These are phyloP conservation scores for Ammospiza maritima DNA, from an alignment of 2,797 vertebrate species.

Conservation along the genomic window DNA sequence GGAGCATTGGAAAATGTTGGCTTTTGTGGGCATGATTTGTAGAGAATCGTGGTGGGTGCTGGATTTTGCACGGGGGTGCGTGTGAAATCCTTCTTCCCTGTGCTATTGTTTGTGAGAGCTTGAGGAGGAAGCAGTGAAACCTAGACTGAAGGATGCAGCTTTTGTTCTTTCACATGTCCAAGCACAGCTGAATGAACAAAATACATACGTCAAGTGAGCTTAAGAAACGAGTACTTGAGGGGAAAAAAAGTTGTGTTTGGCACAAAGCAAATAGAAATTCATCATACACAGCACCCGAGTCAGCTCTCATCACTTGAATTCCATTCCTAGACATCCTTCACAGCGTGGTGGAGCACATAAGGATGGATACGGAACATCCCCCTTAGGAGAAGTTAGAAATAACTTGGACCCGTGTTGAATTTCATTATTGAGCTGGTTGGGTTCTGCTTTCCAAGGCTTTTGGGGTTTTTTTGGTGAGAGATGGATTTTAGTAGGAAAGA, in stretches of 20 bases:
- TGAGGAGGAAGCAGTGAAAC: not conserved
- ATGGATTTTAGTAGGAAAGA: not conserved
- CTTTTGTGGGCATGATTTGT: not conserved
- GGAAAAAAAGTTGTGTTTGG: not conserved
- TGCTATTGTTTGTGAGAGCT: not conserved
- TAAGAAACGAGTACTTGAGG: accelerated
- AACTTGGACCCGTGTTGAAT: accelerated
- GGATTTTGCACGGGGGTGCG: not conserved
- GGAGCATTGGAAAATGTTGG: not conserved
- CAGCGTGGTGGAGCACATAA: accelerated
- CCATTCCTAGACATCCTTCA: accelerated
- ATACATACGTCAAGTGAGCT: accelerated
- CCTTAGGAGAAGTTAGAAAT: not conserved
- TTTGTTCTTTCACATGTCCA: not conserved
- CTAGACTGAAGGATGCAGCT: not conserved
- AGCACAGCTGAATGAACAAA: not conserved
- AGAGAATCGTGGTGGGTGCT: not conserved
- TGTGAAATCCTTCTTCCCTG: not conserved
- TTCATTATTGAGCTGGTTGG: accelerated
- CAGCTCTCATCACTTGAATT: not conserved
- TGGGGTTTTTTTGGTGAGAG: accelerated
- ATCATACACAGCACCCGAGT: accelerated
- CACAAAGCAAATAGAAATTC: accelerated
- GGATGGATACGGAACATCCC: not conserved
- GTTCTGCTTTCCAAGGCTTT: not conserved